Evolutionary conservation across 2,113 vertebrate species (phyloP), one percentile per base, ranked within the genome.

Genomic region (Regulus satrapa): DNA sequence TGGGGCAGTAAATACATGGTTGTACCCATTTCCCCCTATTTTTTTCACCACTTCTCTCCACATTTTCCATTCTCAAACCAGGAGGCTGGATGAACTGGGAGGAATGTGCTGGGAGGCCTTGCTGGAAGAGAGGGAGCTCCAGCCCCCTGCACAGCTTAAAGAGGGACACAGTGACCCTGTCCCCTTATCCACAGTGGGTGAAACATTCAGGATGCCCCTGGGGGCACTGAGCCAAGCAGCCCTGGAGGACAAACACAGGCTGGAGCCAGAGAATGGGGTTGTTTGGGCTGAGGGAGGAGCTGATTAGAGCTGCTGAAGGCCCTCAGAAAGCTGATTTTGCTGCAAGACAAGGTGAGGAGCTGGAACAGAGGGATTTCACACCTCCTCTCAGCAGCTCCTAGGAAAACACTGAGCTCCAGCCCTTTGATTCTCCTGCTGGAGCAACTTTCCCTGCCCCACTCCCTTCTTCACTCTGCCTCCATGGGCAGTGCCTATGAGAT

Each of bases 231-330:
- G 9, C 46, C 40, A 38, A 74, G 83, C 18, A 49, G 46, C 21
- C 40, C 55, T n/a, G 15, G n/a, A 71, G 86, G 29, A 10, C 49
- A 67, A 55, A n/a, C 72, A 48, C 45, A 38, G 73, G 11, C 73
- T 78, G 89, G 73, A 95, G 74, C 52, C 86, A 75, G 55, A 21
- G 18, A 79, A 73, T 1, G 6, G 66, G 52, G n/a, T 41, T 95
- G 91, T 96, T 97, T 97, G 77, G 93, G 73, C 52, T 91, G 20
- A 81, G 21, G 48, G 23, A 80, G 18, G 45, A 20, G 29, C 48
- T 89, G 76, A 91, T 94, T 78, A 88, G 61, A 59, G 73, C 66
- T 64, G 38, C 73, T 91, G 80, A 91, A 95, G 96, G 95, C 48
- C 69, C 52, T 45, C 51, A 52, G 67, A 69, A 66, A 75, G 29